Evolutionary conservation across 2,797 vertebrate genomes (phyloP).

Genomic region (Staurois parvus): DNA sequence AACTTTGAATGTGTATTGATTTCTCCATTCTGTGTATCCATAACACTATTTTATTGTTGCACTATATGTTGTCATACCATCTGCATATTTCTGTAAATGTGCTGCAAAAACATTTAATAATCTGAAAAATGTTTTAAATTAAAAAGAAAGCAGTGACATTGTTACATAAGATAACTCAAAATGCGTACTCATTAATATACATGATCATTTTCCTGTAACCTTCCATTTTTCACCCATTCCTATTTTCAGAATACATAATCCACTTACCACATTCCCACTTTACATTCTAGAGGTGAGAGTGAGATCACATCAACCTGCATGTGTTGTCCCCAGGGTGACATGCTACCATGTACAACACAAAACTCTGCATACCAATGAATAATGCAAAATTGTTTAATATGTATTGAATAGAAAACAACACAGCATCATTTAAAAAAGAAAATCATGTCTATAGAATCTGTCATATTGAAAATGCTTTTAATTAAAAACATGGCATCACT

Average conservation of each 20-base stretch:
- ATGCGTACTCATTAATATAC: background rate
- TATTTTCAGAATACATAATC: conserved; percentile 2
- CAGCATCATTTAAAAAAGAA: conserved; percentile 28
- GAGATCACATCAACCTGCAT: conserved; percentile 8
- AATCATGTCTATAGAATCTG: conserved; percentile 21
- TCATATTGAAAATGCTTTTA: conserved; percentile 28
- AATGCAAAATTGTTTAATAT: conserved; percentile 39
- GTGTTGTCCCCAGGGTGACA: conserved; percentile 19
- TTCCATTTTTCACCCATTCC: background rate
- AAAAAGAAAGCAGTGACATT: too few relatives aligned
- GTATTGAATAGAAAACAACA: conserved; percentile 28
- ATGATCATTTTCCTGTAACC: background rate
- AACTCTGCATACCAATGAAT: conserved; percentile 26
- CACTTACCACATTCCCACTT: background rate
- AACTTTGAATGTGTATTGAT: too few relatives aligned
- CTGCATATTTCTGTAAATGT: too few relatives aligned
- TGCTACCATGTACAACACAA: conserved; percentile 10
- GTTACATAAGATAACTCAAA: background rate
- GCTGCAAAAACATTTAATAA: too few relatives aligned
- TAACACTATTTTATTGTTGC: too few relatives aligned
- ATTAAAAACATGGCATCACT: conserved; percentile 33
- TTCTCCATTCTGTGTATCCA: too few relatives aligned
- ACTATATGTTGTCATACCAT: too few relatives aligned
- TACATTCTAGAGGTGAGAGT: conserved; percentile 15
- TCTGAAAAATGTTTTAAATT: too few relatives aligned